Evolutionary conservation across 2,888 invertebrate genomes (phyloP), one percentile per base, ranked within the genome.

Genomic region (Pachliopta kotzebuea): DNA sequence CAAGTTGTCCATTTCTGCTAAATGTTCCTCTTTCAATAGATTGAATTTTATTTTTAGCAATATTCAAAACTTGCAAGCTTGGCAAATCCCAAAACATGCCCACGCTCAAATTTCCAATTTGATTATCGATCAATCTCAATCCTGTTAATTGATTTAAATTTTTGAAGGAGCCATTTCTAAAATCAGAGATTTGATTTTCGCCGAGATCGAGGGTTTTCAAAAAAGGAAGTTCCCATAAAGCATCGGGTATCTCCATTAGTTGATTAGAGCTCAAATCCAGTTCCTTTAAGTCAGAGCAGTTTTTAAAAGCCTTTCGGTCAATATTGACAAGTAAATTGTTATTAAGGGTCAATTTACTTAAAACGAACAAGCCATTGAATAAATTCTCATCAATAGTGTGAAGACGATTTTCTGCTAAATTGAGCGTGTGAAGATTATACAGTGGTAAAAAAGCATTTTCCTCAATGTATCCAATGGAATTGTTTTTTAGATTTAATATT

Each of bases 151-250:
- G 96, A 74, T 96, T 95, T 62, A 98, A 92, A 81, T 97, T 96
- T 79, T 94, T 94, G 79, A 98, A 96, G 4, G 97, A 96, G 65
- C 96, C 96, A 77, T 97, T 97, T 78, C 93, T 94, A 72, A 99
- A 95, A 61, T 94, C 94, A 52, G 94, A 94, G 76, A 99, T 96
- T 84, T 96, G 95, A 90, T 98, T 99, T 86, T 98, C 97, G 59
- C 97, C 98, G 76, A 99, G 92, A 85, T 98, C 97, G 62, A 99
- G 92, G 1, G 96, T 96, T 86, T 97, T 96, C 70, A 98, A 89
- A 82, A 97, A 95, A 58, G 95, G 94, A 63, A 97, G 90, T 78
- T 96, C 96, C 85, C 95, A 94, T 66, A 97, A 88, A 2, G 97
- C 97, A 78, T 95, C 95, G 7, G 98, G 98, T 69, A 98, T 95